Conservation (phyloP, 92 coral and sea anemone species). For the Umimayanthus chanpuru region DNA sequence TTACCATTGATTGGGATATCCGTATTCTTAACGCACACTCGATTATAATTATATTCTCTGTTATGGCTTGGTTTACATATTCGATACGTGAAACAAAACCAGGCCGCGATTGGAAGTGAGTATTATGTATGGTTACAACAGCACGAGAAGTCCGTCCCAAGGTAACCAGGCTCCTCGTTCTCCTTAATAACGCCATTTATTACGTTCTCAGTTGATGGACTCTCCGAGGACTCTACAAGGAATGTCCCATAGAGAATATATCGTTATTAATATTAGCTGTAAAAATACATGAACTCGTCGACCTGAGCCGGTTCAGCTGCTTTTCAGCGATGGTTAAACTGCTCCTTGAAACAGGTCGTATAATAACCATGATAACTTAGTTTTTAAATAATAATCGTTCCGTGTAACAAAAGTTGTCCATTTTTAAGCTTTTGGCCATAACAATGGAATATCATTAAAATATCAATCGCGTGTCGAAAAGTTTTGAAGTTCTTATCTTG, state of each 20-base stretch:
- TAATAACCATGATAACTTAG: slow-evolving; percentile 13
- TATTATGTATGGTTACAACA: neutral
- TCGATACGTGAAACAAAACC: no score
- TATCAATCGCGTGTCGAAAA: neutral
- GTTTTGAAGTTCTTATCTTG: no score
- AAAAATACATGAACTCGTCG: neutral
- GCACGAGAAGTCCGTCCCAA: neutral
- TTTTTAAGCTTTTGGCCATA: no score
- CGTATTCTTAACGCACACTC: no score
- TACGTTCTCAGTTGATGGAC: neutral
- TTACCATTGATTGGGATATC: no score
- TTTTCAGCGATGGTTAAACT: slow-evolving; percentile 12
- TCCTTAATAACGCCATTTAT: neutral
- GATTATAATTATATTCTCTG: no score
- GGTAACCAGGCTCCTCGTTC: slow-evolving; percentile 10
- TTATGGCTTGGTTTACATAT: no score
- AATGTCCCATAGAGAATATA: slow-evolving; percentile 5
- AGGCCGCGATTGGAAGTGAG: neutral
- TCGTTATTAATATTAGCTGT: neutral
- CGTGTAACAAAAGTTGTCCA: no score
- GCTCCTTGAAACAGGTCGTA: slow-evolving; percentile 15
- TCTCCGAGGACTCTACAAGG: neutral
- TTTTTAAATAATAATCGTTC: no score
- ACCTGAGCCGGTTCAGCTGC: neutral
- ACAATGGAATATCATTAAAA: no score